Conservation (phyloP, 2,113 vertebrate genomes). For the Henicopernis longicauda region DNA sequence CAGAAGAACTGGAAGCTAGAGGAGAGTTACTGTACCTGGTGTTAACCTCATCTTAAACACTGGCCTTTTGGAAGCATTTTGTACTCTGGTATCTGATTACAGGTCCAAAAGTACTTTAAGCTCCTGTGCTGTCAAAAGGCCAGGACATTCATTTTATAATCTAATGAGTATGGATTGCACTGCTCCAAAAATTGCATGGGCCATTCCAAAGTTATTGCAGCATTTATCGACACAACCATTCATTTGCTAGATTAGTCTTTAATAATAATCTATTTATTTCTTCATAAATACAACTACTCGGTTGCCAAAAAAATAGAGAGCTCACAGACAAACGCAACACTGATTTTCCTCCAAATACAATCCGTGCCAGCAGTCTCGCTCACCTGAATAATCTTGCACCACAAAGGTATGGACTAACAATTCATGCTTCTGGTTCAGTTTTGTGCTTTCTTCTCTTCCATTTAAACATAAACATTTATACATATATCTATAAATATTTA, state of each 20-base stretch:
- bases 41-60: background rate
- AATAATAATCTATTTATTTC: background rate
- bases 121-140: background rate
- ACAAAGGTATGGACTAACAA: background rate
- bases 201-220: background rate
- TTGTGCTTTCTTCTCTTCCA: background rate
- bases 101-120: background rate
- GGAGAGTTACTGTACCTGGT: background rate
- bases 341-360: background rate
- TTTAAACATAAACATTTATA: background rate
- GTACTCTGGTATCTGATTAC: background rate
- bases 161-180: background rate
- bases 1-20: background rate
- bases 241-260: background rate
- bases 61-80: background rate
- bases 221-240: background rate
- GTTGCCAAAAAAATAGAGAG: background rate
- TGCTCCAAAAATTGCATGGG: background rate
- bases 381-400: background rate
- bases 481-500: background rate
- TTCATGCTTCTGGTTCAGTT: background rate
- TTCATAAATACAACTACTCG: background rate
- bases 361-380: rapidly evolving
- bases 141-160: background rate
- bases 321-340: background rate